Evolutionary conservation across 2,797 vertebrate genomes (phyloP), one percentile per base, ranked within the genome.

Genomic region (Chelonia mydas): DNA sequence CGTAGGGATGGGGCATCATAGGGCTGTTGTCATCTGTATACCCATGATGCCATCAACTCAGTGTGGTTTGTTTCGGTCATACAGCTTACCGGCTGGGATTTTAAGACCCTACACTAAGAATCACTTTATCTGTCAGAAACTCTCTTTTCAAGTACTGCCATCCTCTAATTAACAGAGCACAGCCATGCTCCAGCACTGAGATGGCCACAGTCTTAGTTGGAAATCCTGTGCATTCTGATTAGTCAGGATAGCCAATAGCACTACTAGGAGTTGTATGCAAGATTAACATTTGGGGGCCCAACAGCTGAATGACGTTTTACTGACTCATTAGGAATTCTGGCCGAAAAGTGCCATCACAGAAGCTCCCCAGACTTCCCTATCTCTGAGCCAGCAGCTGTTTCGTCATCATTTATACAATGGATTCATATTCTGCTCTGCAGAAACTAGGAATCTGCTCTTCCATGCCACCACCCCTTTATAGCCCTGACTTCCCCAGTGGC

Each of bases 1-100:
- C 87, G 90, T 88, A 95, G 94, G 81, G 84, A 94, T 2, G n/a
- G 88, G 94, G 90, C 86, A 94, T 92, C 0, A 0, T 31, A 47
- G 84, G 80, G 86, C 89, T 94, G 90, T 59, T 41, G 51, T 53
- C 59, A 93, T 96, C 90, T 95, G 91, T 91, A 45, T 90, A 53
- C 91, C 47, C 0, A 0, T 9, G 86, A 90, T 95, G 88, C 53
- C 86, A 19, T 81, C 47, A 47, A 82, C 37, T 28, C 27, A 11
- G 41, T 47, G 0, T 2, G 50, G 59, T 87, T 93, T 86, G 47
- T 81, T 88, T 74, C 5, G 33, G 68, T 13, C 51, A 83, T 0
- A 0, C 79, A 86, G 79, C 55, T 49, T 28, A 87, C 61, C 31
- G 50, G 77, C 33, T 17, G 77, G 81, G 33, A 94, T 77, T 92